phyloP scores from a whole-genome alignment of 1,140 invertebrate species.

The Drosophila athabasca region DNA sequence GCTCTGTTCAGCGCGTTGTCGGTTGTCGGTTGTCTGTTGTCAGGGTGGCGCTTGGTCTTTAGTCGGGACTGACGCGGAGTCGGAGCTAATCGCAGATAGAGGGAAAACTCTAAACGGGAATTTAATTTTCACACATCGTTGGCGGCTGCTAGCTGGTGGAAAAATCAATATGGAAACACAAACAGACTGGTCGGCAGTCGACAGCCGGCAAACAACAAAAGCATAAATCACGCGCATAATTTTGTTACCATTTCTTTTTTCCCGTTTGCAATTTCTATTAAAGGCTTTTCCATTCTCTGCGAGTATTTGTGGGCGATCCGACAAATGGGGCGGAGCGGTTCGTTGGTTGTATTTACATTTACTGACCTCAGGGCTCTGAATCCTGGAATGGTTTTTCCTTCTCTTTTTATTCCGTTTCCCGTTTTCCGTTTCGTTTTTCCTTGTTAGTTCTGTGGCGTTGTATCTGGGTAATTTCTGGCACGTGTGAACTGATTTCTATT shows the following conservation, averaged over 20 bases:
- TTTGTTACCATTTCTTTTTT: slow-evolving; percentile 44
- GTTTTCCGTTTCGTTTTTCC: slow-evolving; percentile 7
- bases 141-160: slow-evolving; percentile 1
- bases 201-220: slow-evolving; percentile 40
- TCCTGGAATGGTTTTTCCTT: slow-evolving; percentile 14
- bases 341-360: slow-evolving; percentile 63
- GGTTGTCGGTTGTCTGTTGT: too few species aligned
- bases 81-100: slow-evolving; percentile 49
- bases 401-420: slow-evolving; percentile 5
- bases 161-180: slow-evolving; percentile 57
- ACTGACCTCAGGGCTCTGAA: slow-evolving; percentile 52
- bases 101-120: slow-evolving; percentile 59
- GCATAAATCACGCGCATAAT: slow-evolving; percentile 72
- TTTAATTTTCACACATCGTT: slow-evolving; percentile 78
- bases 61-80: not conserved
- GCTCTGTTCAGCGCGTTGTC: not conserved
- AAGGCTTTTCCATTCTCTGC: slow-evolving; percentile 2
- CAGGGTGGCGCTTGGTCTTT: too few species aligned
- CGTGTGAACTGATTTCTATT: slow-evolving; percentile 68
- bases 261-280: slow-evolving; percentile 45
- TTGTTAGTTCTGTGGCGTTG: slow-evolving; percentile 3
- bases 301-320: slow-evolving; percentile 2
- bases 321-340: slow-evolving; percentile 42
- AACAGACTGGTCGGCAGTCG: slow-evolving; percentile 20
- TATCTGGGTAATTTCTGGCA: slow-evolving; percentile 60